Conservation (phyloP, 2,113 vertebrate genomes). For the Burhinus oedicnemus region DNA sequence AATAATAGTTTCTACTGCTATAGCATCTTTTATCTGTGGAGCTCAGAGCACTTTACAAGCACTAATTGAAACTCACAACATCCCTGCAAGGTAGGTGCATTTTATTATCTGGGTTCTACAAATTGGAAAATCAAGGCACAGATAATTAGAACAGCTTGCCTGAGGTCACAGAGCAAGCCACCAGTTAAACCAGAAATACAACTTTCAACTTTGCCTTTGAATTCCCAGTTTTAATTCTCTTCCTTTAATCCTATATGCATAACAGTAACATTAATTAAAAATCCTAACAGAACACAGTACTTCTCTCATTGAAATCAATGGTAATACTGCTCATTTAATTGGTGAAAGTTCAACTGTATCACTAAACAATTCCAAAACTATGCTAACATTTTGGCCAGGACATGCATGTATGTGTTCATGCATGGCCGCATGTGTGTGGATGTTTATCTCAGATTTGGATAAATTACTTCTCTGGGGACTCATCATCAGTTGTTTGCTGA, state of each 20-base stretch:
- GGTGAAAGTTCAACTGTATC: neutral
- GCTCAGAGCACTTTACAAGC: neutral
- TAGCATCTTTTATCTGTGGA: neutral
- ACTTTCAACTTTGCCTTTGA: neutral
- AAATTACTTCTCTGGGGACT: neutral
- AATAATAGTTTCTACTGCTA: neutral
- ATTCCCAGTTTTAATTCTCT: neutral
- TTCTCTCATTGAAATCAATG: neutral
- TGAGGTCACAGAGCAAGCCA: neutral
- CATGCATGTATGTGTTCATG: no score
- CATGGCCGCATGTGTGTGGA: no score
- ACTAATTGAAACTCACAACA: slow-evolving; percentile 8
- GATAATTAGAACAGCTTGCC: neutral
- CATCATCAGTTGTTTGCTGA: neutral
- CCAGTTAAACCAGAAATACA: neutral
- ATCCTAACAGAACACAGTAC: neutral
- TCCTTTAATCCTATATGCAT: neutral
- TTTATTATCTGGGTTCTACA: neutral
- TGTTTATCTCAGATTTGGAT: neutral
- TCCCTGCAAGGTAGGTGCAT: neutral
- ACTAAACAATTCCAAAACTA: neutral
- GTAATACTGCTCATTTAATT: neutral
- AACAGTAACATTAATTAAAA: neutral
- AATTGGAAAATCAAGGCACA: neutral
- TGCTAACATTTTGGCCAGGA: neutral